These are phyloP conservation scores for Murina feae DNA, from an alignment of 2,113 vertebrate genomes.

Conservation along the genomic window DNA sequence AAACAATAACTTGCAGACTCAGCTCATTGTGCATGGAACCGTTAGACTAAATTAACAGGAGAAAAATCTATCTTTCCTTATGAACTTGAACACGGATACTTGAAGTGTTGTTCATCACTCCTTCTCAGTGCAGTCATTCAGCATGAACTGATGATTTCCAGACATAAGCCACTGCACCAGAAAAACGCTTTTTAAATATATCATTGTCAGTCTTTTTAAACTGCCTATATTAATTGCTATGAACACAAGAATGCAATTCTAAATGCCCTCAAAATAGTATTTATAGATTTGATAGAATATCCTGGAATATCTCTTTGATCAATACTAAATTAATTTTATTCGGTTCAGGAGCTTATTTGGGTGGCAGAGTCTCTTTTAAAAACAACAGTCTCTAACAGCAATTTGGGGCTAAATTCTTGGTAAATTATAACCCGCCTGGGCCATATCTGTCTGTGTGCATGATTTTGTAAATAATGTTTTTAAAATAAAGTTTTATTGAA, in stretches of 20 bases:
- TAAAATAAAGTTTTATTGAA: not conserved
- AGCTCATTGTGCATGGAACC: not conserved
- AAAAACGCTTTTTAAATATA: not conserved
- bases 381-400: not conserved
- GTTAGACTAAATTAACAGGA: not conserved
- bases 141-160: not conserved
- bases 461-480: not conserved
- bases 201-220: not conserved
- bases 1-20: not conserved
- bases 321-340: not conserved
- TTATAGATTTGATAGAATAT: not conserved
- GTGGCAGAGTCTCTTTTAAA: not conserved
- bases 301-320: not conserved
- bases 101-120: not conserved
- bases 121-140: not conserved
- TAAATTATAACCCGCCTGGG: not conserved
- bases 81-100: not conserved
- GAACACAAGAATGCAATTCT: not conserved
- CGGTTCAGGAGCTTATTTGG: not conserved
- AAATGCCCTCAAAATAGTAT: not conserved
- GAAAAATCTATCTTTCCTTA: not conserved
- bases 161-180: not conserved
- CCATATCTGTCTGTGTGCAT: not conserved
- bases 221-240: not conserved
- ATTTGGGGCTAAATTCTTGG: not conserved